Percentiles rank a stretch among this genome's conserved stretches.
These are phyloP conservation scores for Hyla sarda DNA, from an alignment of 2,113 vertebrate genomes.

Conservation along the genomic window DNA sequence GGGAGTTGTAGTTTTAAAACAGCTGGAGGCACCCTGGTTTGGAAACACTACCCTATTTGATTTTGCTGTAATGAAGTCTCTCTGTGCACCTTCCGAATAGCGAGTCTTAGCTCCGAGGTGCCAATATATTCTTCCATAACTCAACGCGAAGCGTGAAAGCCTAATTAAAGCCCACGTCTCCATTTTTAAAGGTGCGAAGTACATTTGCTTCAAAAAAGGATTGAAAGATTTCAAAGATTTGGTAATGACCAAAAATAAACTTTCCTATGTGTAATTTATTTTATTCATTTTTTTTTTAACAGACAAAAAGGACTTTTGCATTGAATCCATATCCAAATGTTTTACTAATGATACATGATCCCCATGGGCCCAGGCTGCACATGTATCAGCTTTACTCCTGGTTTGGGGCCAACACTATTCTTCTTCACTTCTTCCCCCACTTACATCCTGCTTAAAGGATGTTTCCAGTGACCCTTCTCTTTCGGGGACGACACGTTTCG, in stretches of 20 bases:
- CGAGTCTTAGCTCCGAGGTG: background rate
- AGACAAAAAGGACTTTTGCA: background rate
- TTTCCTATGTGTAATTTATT: background rate
- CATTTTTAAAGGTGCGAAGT: background rate
- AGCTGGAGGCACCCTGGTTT: no score
- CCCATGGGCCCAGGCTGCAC: background rate
- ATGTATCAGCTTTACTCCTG: background rate
- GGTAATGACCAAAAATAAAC: background rate
- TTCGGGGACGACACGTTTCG: background rate
- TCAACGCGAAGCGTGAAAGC: background rate
- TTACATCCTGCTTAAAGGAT: constrained; percentile 28
- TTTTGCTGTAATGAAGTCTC: background rate
- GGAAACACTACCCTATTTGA: no score
- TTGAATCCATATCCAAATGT: background rate
- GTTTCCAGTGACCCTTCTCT: constrained; percentile 7
- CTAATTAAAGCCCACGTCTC: background rate
- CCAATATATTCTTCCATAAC: constrained; percentile 9
- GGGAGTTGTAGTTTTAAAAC: no score
- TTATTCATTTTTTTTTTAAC: no score
- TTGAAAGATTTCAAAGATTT: background rate
- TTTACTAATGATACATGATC: background rate
- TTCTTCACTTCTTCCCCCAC: background rate
- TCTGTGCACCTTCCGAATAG: background rate
- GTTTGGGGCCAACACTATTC: background rate
- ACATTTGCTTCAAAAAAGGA: background rate